Percentiles rank a stretch among this genome's conserved stretches.
phyloP scores from a whole-genome alignment of 2,113 vertebrate genomes.

The Paedocypris sp. region DNA sequence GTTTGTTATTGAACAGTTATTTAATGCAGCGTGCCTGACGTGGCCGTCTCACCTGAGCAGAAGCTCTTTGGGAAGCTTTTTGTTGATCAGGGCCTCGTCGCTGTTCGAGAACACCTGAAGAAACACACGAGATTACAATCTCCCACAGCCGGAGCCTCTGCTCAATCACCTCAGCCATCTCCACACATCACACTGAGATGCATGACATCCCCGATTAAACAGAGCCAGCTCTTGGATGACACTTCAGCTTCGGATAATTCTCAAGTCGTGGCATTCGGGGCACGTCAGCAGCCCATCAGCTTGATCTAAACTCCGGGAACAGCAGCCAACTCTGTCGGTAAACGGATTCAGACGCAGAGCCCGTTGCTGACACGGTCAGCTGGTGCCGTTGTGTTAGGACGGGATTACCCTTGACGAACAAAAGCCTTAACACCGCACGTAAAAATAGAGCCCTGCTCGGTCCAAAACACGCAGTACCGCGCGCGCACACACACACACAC shows the following conservation, averaged over 20 bases:
- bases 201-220: not conserved
- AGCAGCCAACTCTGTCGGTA: constrained; percentile 41
- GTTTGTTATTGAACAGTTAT: too few species aligned
- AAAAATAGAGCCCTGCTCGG: constrained; percentile 35
- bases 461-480: constrained; percentile 1
- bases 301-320: constrained; percentile 18
- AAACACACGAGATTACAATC: constrained; percentile 22
- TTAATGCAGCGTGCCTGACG: too few species aligned
- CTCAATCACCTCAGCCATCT: not conserved
- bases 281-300: constrained; percentile 9
- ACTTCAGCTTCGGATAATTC: not conserved
- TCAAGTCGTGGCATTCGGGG: constrained; percentile 2
- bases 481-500: not conserved
- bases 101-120: constrained; percentile 85
- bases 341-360: constrained; percentile 46
- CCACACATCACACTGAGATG: not conserved
- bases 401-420: constrained; percentile 59
- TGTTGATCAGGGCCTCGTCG: constrained; percentile 93
- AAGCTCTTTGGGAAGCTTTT: constrained; percentile 94
- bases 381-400: constrained; percentile 48
- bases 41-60: constrained; percentile 72
- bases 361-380: constrained; percentile 49
- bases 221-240: not conserved
- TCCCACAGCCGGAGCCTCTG: not conserved
- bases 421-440: constrained; percentile 43